Percentiles rank a stretch among this genome's conserved stretches.
Evolutionary conservation across 2,888 invertebrate genomes (phyloP).

Genomic region (Lepidonotus clava): DNA sequence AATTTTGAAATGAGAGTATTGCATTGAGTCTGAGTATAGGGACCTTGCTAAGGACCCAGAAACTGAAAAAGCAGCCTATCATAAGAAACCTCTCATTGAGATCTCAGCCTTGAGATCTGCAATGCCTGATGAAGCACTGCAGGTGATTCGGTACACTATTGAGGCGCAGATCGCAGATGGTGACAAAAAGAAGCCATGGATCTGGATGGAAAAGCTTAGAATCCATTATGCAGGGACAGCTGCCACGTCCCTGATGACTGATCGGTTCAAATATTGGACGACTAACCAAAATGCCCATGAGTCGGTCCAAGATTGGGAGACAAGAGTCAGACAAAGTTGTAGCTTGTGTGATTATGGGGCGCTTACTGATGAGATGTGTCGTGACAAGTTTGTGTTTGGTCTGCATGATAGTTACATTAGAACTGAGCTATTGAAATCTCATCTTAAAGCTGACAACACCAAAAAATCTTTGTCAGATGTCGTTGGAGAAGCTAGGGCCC

Average conservation of each 20-base stretch:
- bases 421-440: background rate
- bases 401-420: background rate
- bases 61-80: background rate
- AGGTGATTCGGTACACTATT: slow-evolving; percentile 15
- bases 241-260: background rate
- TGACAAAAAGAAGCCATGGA: slow-evolving; percentile 2
- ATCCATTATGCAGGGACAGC: background rate
- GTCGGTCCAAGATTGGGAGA: slow-evolving; percentile 27
- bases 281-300: background rate
- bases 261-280: background rate
- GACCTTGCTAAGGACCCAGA: background rate
- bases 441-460: slow-evolving; percentile 16
- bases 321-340: background rate
- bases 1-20: slow-evolving; percentile 42
- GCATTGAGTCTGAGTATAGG: slow-evolving; percentile 16
- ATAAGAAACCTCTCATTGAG: slow-evolving; percentile 18
- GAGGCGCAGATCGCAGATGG: background rate
- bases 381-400: slow-evolving; percentile 19
- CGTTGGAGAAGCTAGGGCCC: background rate
- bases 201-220: slow-evolving; percentile 3
- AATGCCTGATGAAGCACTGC: slow-evolving; percentile 34
- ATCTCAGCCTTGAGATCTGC: background rate
- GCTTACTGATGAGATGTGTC: slow-evolving; percentile 13
- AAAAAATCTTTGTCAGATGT: background rate
- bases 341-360: slow-evolving; percentile 19